Percentiles rank a stretch among this genome's conserved stretches.
phyloP scores from a whole-genome alignment of 2,113 vertebrate genomes.

The Spheniscus mendiculus region DNA sequence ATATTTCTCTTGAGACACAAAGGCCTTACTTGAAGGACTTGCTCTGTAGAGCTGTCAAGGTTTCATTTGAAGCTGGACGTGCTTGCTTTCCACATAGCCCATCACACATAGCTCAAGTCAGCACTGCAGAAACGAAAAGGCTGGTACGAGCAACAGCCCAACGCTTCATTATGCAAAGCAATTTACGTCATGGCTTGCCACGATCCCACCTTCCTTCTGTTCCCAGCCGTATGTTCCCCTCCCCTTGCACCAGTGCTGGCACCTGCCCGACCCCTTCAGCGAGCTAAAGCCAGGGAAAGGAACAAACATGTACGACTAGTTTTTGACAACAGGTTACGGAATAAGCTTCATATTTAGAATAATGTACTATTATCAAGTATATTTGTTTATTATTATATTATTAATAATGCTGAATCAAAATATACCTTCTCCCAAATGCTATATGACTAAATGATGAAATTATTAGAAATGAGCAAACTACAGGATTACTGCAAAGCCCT shows the following conservation, averaged over 20 bases:
- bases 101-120: background rate
- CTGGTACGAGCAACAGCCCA: background rate
- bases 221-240: background rate
- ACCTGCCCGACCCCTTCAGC: background rate
- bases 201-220: constrained; percentile 22
- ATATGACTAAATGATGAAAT: background rate
- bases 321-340: background rate
- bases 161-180: background rate
- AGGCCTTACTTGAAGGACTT: background rate
- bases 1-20: background rate
- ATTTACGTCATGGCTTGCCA: background rate
- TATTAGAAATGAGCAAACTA: constrained; percentile 36
- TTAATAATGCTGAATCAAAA: background rate
- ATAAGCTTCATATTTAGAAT: background rate
- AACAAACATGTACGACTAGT: fast-evolving
- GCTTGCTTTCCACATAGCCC: background rate
- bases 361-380: background rate
- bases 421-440: background rate
- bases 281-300: background rate
- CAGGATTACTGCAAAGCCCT: constrained; percentile 36
- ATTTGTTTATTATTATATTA: background rate
- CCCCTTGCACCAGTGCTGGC: background rate
- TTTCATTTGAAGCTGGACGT: background rate
- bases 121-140: background rate
- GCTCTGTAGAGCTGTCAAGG: background rate